Evolutionary conservation across 2,888 invertebrate genomes (phyloP).

Genomic region (Tenthredo scrophulariae): DNA sequence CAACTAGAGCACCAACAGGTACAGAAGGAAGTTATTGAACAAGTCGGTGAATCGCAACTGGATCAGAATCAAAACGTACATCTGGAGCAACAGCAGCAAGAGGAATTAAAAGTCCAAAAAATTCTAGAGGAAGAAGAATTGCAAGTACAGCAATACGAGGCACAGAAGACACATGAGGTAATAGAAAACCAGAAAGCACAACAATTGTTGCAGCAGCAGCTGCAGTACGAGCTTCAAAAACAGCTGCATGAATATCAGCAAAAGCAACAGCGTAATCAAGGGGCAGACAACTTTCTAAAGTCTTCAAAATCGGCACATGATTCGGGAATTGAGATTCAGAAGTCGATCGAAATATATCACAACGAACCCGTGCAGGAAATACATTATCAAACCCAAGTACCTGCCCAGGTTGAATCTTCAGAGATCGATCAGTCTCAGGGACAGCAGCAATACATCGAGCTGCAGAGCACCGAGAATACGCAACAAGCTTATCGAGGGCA

Average conservation of each 20-base stretch:
- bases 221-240: slow-evolving; percentile 19
- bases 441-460: slow-evolving; percentile 49
- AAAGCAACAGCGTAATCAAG: slow-evolving; percentile 40
- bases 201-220: slow-evolving; percentile 1
- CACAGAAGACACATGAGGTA: slow-evolving; percentile 64
- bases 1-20: background rate
- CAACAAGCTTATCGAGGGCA: slow-evolving; percentile 24
- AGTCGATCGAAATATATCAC: slow-evolving; percentile 73
- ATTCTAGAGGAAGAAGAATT: background rate
- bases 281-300: background rate
- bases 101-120: background rate
- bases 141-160: slow-evolving; percentile 68
- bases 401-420: slow-evolving; percentile 60
- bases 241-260: slow-evolving; percentile 17
- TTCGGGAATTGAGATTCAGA: slow-evolving; percentile 71
- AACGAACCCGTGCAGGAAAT: slow-evolving; percentile 73
- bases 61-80: background rate
- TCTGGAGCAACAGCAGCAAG: slow-evolving; percentile 6
- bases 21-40: background rate
- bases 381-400: slow-evolving; percentile 69
- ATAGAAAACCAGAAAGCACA: slow-evolving; percentile 17
- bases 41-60: background rate
- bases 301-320: slow-evolving; percentile 16
- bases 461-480: slow-evolving; percentile 38
- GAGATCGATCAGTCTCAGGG: slow-evolving; percentile 60